Percentiles rank a stretch among this genome's conserved stretches.
These are phyloP conservation scores for Kryphioiulus occultus DNA, from an alignment of 2,888 invertebrate genomes.

Conservation along the genomic window DNA sequence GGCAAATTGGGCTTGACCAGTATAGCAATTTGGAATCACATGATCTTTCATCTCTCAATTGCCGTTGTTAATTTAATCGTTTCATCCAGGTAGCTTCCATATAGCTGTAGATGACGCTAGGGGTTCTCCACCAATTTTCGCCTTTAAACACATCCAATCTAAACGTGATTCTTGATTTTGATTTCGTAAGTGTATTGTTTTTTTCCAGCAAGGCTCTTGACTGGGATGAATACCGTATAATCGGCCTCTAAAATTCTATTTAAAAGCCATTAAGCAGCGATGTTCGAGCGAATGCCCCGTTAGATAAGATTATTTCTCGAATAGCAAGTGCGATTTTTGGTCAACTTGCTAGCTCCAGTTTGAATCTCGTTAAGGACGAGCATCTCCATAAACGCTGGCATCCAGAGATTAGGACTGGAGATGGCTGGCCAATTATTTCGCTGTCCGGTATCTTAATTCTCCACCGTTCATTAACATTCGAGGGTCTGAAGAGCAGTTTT, in stretches of 20 bases:
- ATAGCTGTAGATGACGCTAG: too few relatives aligned
- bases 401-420: background rate
- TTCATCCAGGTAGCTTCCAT: too few relatives aligned
- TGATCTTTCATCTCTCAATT: too few relatives aligned
- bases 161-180: too few relatives aligned
- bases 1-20: too few relatives aligned
- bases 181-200: too few relatives aligned
- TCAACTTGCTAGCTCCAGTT: background rate
- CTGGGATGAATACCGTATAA: background rate
- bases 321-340: background rate
- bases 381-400: background rate
- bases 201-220: background rate
- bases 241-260: background rate
- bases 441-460: slow-evolving; percentile 21
- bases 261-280: background rate
- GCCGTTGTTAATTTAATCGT: too few relatives aligned
- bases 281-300: background rate
- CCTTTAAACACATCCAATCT: too few relatives aligned
- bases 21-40: too few relatives aligned
- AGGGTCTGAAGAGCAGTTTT: slow-evolving; percentile 31
- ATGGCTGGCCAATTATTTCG: slow-evolving; percentile 1
- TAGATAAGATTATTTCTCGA: background rate
- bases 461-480: slow-evolving; percentile 6
- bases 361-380: background rate
- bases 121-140: too few relatives aligned